Base-by-base conservation (phyloP, 2,888 invertebrate species). In the Drosophila leonis region DNA sequence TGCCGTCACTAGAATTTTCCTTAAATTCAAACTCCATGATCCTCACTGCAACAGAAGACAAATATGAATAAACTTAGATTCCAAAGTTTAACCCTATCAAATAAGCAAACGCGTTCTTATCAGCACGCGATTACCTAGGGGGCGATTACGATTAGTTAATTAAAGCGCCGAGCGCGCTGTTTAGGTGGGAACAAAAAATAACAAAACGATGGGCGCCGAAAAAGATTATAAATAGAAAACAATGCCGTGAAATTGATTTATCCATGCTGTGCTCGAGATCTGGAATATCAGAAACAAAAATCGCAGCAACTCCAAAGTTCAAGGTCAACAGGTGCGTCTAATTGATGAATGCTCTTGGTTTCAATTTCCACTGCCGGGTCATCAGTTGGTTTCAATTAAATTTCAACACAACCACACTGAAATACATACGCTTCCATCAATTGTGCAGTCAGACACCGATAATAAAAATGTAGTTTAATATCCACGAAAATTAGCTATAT, bases 61-160 rank as follows among this genome's bases (percentile, higher is more conserved):
- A 65, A 27, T 10, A 52, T 15, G 52, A 86, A 69, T 77, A 65
- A 46, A 66, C 49, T 29, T 59, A 48, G 66, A 69, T 80, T 86
- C 77, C 72, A 83, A 83, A 88, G 80, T 86, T 80, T 76, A 88
- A 60, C 39, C 31, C 9, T 37, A 49, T 57, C 15, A 33, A 62
- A 49, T 37, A 37, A 0, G 15, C 51, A 35, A 2, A 35, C 44
- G n/a, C 65, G 49, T 31, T 54, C 46, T 49, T 64, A 87, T 83
- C 89, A 75, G 67, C 57, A 57, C 42, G 51, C 27, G 75, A 80
- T 66, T 64, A 56, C 51, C 24, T 27, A 15, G 65, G 52, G 52
- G n/a, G 9, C 41, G 48, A 48, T 64, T 39, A 33, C 20, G 74
- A 88, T 86, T 75, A 86, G 62, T 77, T 72, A 44, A 69, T 39